A percentile compares a stretch with the other conserved stretches of the same genome.
Conservation (phyloP, 2,888 invertebrate species). For the Tolmerus cingulatus region DNA sequence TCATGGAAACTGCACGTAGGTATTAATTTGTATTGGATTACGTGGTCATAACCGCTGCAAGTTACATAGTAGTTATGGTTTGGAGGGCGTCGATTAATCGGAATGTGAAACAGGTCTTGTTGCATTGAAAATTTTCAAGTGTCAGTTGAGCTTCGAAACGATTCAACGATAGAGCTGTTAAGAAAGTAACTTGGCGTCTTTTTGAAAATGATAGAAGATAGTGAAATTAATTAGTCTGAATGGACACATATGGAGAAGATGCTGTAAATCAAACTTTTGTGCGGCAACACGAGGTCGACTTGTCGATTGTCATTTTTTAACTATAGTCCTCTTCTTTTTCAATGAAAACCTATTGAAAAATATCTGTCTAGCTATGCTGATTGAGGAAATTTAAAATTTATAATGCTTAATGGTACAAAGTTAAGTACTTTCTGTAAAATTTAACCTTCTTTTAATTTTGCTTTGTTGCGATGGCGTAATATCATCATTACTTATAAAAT, state of each 20-base stretch:
- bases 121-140: not conserved
- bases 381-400: not conserved
- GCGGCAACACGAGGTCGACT: not conserved
- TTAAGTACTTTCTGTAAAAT: not conserved
- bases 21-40: not conserved
- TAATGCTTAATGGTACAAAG: not conserved
- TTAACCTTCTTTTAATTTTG: not conserved
- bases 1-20: not conserved
- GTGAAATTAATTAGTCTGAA: not conserved
- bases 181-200: not conserved
- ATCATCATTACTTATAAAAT: not conserved
- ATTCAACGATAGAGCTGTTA: not conserved
- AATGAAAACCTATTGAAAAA: not conserved
- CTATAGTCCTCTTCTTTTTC: not conserved
- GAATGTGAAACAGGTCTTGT: not conserved
- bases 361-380: not conserved
- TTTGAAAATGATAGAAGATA: not conserved
- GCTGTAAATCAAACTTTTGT: not conserved
- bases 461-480: not conserved
- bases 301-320: not conserved
- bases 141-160: not conserved
- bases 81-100: not conserved
- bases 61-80: too few relatives aligned
- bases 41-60: not conserved
- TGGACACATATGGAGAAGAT: too few relatives aligned